Base-by-base conservation (phyloP, 2,113 vertebrate genomes). In the Galeopterus variegatus region DNA sequence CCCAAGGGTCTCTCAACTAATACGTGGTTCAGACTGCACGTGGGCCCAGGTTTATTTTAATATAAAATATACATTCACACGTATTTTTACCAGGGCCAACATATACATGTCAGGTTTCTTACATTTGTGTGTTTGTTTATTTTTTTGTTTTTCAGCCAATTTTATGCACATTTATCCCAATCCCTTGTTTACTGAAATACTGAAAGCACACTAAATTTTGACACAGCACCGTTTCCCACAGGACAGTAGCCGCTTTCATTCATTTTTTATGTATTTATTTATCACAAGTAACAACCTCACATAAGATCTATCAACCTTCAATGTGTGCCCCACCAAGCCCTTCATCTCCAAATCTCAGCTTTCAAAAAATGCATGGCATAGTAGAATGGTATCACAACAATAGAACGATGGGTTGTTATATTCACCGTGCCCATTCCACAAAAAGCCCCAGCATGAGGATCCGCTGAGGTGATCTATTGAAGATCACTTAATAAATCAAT, bases 351-450 rank as follows among this genome's bases (percentile, higher is more conserved):
- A 19, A 33, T 1, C 6, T 50, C 28, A 13, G 56, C 48, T 14
- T 73, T 21, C 41, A 41, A 41, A 41, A 1, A 1, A 0, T 18
- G 8, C 2, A 8, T 6, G 0, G 1, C 3, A 3, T 0, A 21
- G 11, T 19, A 23, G 31, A 33, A 58, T 0, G 2, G 5, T 2
- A 4, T 13, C 9, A 7, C 10, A 12, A 41, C 19, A 3, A 23
- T 0, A 88, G 36, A 21, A 23, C 0, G 1, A 56, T 12, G 17
- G 54, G 54, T 5, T 11, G n/a, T 50, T 8, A 54, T 0, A 0
- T 15, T 4, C 4, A 12, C 9, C 24, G 7, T 1, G 2, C 6
- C 19, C 15, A 12, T 5, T 12, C 5, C 5, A 28, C 10, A 36
- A 36, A n/a, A 41, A 21, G 28, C 17, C 26, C 6, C 31, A 17